Base-by-base conservation (phyloP, 2,113 vertebrate species). In the Phycodurus eques region DNA sequence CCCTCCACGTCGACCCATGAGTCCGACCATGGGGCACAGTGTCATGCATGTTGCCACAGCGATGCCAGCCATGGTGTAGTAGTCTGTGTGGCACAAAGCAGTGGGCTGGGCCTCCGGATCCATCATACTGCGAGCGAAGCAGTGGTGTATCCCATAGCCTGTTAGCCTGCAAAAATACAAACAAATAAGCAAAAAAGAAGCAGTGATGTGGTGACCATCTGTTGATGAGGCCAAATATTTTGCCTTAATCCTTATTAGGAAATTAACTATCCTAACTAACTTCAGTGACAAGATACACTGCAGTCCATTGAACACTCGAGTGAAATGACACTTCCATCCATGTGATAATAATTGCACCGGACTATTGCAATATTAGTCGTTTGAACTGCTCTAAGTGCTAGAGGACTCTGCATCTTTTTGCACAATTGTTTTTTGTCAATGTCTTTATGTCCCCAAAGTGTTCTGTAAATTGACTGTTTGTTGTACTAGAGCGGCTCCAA, bases 101-200 rank as follows among this genome's bases (percentile, higher is more conserved):
- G 93, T 94, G 80, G 94, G 95, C 5, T 91, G 92, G 69, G 95
- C 95, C 0, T 96, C 96, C 0, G 94, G 95, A 75, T 94, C 93
- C 94, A 96, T 93, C 94, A 99, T 94, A 51, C 96, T 98, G 77
- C 96, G 95, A 0, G 96, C 96, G 82, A 99, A 99, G 75, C 97
- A 99, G 91, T 99, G 96, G 89, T 98, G 97, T 87, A 99, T 98
- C 56, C 98, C 97, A 0, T 93, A 98, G 1, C 97, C 96, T 0
- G 98, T 96, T 78, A 98, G 85, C 74, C 98, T 99, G 86, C 51
- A n/a, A 53, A 53, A 8, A 78, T 72, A 39, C 5, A 19, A 39
- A 20, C 53, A 51, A 8, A 75, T 15, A 72, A 43, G 83, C 61
- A 70, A 60, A 2, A 42, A 13, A 42, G 17, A 8, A 20, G 62